Evolutionary conservation across 1,140 invertebrate genomes (phyloP), one percentile per base, ranked within the genome.

Genomic region (Caenorhabditis briggsae): DNA sequence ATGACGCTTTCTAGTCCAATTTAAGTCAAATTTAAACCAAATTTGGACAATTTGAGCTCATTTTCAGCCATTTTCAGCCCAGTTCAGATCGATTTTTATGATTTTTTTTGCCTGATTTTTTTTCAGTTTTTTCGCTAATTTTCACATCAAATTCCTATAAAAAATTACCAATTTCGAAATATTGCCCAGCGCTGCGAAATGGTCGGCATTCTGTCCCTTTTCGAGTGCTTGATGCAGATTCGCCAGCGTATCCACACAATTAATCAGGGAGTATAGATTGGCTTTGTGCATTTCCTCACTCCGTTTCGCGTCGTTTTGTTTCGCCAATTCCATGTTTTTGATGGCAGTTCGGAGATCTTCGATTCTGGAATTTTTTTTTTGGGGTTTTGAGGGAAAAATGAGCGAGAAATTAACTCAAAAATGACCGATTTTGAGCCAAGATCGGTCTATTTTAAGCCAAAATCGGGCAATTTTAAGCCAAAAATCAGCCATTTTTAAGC

Each of bases 231-330:
- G 64, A 85, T 91, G 90, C 2, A 92, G 86, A 58, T 82, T 70
- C 46, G 89, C 85, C 2, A 92, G 87, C 25, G 91, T 90, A 84
- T 92, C 90, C n/a, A 92, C 91, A 87, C 91, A 92, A 50, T 88
- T 90, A 65, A 92, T 92, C 59, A 92, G 61, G 5, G 90, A 89
- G 53, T 91, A 92, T 11, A 92, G 87, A 87, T 92, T 92, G 5
- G 90, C 86, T 65, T 92, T 92, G 83, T 92, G 91, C 53, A 92
- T 82, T 82, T 92, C 88, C 64, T 92, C 92, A n/a, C 85, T 88
- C 50, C 88, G 89, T 84, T 92, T 87, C 53, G 88, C 88, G 48
- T 92, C 90, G 23, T 88, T 87, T 41, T 58, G 83, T 9, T 89
- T 90, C 14, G 84, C 86, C 20, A 74, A 33, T 50, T 91, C 83